Evolutionary conservation across 2,888 invertebrate genomes (phyloP).

Genomic region (Acrobasis repandana): DNA sequence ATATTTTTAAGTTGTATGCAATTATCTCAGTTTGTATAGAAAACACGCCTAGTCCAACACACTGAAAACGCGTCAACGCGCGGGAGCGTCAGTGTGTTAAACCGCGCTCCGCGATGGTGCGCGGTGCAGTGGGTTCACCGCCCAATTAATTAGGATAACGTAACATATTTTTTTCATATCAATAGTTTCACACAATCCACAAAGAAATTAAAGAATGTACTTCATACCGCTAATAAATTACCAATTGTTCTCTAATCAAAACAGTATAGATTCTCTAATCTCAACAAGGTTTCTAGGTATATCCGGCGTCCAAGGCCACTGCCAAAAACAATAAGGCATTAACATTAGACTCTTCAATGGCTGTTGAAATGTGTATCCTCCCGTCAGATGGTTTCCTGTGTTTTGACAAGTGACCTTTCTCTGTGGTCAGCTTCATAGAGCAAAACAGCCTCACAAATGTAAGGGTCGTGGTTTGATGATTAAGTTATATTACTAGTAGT

Average conservation of each 20-base stretch:
- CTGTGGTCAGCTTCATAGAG: background rate
- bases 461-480: no score
- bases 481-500: no score
- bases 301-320: constrained; percentile 20
- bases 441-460: no score
- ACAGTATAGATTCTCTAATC: constrained; percentile 2
- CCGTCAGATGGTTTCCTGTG: constrained; percentile 26
- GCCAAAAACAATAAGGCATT: constrained; percentile 28
- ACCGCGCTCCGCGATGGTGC: no score
- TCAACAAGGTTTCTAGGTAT: constrained; percentile 26
- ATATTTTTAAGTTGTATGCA: no score
- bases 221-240: constrained; percentile 1
- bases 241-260: constrained; percentile 12
- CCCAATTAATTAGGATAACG: no score
- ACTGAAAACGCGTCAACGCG: no score
- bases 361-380: constrained; percentile 26
- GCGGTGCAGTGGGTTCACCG: no score
- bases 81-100: no score
- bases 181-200: background rate
- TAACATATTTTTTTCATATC: no score
- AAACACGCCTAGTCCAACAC: no score
- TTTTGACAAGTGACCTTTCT: constrained; percentile 14
- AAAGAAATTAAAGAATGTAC: background rate
- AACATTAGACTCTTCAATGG: constrained; percentile 23
- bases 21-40: no score